These are phyloP conservation scores for Coecobrya sp. DNA, from an alignment of 2,888 invertebrate genomes.

Conservation along the genomic window DNA sequence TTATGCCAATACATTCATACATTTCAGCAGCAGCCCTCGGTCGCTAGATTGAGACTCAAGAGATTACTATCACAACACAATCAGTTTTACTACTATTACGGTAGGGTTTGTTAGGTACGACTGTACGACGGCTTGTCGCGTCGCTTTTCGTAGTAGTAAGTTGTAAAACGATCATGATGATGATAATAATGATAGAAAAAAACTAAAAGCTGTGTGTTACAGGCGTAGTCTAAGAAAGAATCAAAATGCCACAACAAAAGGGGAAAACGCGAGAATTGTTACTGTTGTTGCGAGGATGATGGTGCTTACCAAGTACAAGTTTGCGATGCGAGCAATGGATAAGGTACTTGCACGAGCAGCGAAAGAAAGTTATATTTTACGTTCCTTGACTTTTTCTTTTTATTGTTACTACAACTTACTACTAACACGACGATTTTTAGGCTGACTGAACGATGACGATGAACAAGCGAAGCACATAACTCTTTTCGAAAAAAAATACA, in stretches of 20 bases:
- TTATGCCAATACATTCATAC: background rate
- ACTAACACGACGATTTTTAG: conserved; percentile 3
- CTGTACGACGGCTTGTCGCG: background rate
- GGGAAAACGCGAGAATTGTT: background rate
- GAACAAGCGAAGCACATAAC: background rate
- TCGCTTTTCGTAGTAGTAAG: conserved; percentile 52
- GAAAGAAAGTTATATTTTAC: background rate
- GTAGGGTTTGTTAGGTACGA: background rate
- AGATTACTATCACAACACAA: background rate
- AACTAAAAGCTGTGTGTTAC: conserved; percentile 51
- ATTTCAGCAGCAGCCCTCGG: background rate
- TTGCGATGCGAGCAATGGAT: background rate
- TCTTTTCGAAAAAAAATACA: background rate
- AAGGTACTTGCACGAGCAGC: conserved; percentile 43
- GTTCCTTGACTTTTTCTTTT: conserved; percentile 31
- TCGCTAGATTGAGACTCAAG: background rate
- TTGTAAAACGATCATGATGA: conserved; percentile 36
- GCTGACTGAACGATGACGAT: background rate
- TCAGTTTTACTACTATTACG: conserved; percentile 20
- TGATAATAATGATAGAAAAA: conserved; percentile 11
- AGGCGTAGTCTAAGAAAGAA: conserved; percentile 53
- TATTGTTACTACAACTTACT: conserved; percentile 18
- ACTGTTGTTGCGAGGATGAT: background rate
- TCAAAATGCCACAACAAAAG: background rate
- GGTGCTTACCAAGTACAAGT: background rate